Conservation (phyloP, 2,113 vertebrate genomes). For the Odobenus rosmarus region DNA sequence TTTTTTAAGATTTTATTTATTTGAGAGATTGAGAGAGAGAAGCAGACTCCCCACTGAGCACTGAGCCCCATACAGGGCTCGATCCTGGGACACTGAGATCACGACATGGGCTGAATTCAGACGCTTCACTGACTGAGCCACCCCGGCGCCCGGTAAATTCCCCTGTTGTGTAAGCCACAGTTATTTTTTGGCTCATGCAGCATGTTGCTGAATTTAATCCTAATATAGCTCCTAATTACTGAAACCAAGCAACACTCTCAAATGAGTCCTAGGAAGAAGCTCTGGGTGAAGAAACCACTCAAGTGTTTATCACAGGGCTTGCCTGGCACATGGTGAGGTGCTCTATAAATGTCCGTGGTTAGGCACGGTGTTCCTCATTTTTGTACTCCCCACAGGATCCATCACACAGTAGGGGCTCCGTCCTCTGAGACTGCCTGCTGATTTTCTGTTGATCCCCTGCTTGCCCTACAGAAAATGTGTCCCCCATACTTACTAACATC, state of each 20-base stretch:
- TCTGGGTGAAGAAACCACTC: not conserved
- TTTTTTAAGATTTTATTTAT: not conserved
- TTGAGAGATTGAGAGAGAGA: not conserved
- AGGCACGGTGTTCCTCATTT: not conserved
- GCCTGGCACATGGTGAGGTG: not conserved
- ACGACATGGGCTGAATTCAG: not conserved
- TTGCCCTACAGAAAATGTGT: not conserved
- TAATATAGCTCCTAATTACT: not conserved
- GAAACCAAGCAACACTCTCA: not conserved
- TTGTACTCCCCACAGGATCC: not conserved
- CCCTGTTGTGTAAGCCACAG: not conserved
- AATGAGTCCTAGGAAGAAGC: not conserved
- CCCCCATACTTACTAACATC: not conserved
- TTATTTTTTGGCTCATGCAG: not conserved
- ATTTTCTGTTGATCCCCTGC: not conserved
- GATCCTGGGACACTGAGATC: not conserved
- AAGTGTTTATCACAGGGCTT: not conserved
- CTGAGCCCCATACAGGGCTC: not conserved
- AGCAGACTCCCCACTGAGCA: not conserved
- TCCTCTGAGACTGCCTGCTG: not conserved
- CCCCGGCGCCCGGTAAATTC: not conserved
- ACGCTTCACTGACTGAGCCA: not conserved
- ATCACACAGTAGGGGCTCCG: rapidly evolving
- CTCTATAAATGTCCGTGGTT: not conserved
- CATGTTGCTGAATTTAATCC: not conserved